Evolutionary conservation across 2,797 vertebrate genomes (phyloP).

Genomic region (Triplophysa bombifrons): DNA sequence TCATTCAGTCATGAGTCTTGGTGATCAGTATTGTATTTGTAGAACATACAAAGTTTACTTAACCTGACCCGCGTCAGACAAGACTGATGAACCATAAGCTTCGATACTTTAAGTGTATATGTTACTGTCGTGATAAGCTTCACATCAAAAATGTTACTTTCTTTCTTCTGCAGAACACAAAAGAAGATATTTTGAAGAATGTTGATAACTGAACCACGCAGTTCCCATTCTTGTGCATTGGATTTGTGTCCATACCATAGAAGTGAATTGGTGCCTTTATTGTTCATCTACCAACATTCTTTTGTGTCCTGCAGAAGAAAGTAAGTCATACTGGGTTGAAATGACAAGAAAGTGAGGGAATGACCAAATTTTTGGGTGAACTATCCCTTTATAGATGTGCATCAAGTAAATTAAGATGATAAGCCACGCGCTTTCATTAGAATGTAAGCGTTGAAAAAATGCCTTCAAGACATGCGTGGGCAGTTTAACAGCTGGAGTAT

Average conservation of each 20-base stretch:
- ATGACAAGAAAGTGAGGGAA: too few relatives aligned
- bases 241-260: too few relatives aligned
- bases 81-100: not conserved
- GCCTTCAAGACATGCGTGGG: conserved; percentile 12
- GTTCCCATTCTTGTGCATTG: too few relatives aligned
- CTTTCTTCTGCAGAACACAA: too few relatives aligned
- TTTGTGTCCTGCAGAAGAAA: too few relatives aligned
- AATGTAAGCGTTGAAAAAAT: conserved; percentile 7
- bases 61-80: not conserved
- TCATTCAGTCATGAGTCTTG: conserved; percentile 19
- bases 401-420: conserved; percentile 26
- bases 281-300: too few relatives aligned
- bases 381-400: conserved; percentile 18
- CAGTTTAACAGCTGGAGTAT: conserved; percentile 12
- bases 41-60: not conserved
- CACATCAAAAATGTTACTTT: not conserved
- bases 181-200: too few relatives aligned
- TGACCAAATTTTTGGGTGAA: too few relatives aligned
- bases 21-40: conserved; percentile 1
- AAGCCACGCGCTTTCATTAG: conserved; percentile 26
- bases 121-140: not conserved
- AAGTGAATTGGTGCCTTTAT: too few relatives aligned
- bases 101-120: too few relatives aligned
- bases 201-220: too few relatives aligned
- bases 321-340: too few relatives aligned